Evolutionary conservation across 2,113 vertebrate genomes (phyloP).

Genomic region (Rallus limicola): DNA sequence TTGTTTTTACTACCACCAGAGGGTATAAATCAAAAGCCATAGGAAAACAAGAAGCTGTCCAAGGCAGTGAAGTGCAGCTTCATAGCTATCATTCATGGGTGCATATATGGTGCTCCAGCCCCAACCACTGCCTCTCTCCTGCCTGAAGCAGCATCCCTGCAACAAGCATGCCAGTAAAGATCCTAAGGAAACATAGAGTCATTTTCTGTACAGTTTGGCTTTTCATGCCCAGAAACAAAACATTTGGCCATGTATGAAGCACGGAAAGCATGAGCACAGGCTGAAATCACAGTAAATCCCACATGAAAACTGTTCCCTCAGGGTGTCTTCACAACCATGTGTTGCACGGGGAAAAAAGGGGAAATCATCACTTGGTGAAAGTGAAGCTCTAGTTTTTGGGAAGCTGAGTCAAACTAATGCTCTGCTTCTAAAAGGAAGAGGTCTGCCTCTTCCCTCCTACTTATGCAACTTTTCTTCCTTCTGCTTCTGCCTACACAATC

Average conservation of each 20-base stretch:
- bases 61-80: fast-evolving
- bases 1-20: neutral
- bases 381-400: neutral
- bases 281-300: neutral
- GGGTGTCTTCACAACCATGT: neutral
- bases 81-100: fast-evolving
- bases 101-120: neutral
- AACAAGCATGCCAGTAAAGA: neutral
- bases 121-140: neutral
- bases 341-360: neutral
- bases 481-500: neutral
- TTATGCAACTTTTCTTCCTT: neutral
- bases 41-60: neutral
- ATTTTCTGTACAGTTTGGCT: neutral
- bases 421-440: neutral
- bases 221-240: neutral
- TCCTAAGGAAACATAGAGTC: neutral
- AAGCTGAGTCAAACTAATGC: neutral
- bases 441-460: neutral
- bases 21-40: neutral
- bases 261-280: neutral
- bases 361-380: neutral
- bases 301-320: neutral
- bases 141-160: neutral
- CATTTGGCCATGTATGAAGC: fast-evolving